Base-by-base conservation (phyloP, 2,797 vertebrate genomes). In the Pygocentrus nattereri region DNA sequence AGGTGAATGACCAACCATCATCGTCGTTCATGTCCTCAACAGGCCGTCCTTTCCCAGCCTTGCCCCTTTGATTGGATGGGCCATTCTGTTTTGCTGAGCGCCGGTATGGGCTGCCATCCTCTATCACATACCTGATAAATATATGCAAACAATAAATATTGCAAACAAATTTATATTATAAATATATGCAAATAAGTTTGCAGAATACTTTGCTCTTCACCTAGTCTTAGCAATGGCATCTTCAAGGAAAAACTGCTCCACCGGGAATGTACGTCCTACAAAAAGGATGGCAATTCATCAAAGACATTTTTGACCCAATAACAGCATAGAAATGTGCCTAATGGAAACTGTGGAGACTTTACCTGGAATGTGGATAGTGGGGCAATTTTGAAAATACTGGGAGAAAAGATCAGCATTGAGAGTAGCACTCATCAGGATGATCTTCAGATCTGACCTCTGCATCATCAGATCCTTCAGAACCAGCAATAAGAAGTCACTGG, bases 391-490 rank as follows among this genome's bases (percentile, higher is more conserved):
- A 87, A 98, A 99, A 89, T 99, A 99, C 1, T 97, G 93, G 34
- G 97, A 98, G 88, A 99, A 99, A 30, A 99, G 96, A 80, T 96
- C 94, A 59, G 98, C 96, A 27, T 99, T 97, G 62, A 99, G 91
- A 13, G 98, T 99, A 74, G 98, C 98, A 74, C 98, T 99, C 98
- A 99, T 99, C 4, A 99, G 91, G 79, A 99, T 95, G 83, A 99
- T 91, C 90, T 95, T 97, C 79, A 99, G 92, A 87, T 97, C 96
- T 30, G 93, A 94, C 82, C 97, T 95, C 94, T 97, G 95, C 30
- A 90, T 41, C 79, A 97, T 94, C 64, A 99, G 92, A 89, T 98
- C 96, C 93, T 97, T 99, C 85, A 99, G 92, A 81, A 99, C 95
- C 88, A 99, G 92, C 83, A 99, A 92, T 89, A 99, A 90, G 93